A percentile compares a stretch with the other conserved stretches of the same genome.
phyloP scores from a whole-genome alignment of 64 coral and sea anemone genomes.

The Stichodactyla mertensii region DNA sequence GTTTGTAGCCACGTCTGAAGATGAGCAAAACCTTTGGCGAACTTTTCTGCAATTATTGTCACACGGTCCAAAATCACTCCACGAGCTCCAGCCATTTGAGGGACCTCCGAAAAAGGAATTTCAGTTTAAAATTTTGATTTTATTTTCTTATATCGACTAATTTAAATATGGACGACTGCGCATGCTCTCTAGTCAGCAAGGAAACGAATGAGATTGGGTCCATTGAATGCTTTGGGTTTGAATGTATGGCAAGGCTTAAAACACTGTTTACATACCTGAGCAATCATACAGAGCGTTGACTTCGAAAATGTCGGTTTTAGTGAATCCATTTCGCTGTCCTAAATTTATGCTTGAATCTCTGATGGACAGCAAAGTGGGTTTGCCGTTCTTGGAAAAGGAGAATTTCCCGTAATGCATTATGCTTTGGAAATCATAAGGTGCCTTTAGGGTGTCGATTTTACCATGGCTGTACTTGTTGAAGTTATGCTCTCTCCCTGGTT shows the following conservation, averaged over 20 bases:
- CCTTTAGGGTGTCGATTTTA: not conserved
- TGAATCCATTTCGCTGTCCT: conserved; percentile 28
- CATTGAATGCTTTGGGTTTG: too few relatives aligned
- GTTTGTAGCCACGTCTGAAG: conserved; percentile 4
- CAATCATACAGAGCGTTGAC: conserved; percentile 56
- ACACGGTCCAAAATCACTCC: conserved; percentile 66
- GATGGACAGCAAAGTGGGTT: conserved; percentile 32
- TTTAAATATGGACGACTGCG: too few relatives aligned
- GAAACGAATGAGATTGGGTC: too few relatives aligned
- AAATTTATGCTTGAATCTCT: conserved; percentile 14
- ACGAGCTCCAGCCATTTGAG: conserved; percentile 56
- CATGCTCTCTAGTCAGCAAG: too few relatives aligned
- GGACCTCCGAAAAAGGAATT: conserved; percentile 6
- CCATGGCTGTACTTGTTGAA: conserved; percentile 46
- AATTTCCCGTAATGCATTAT: conserved; percentile 71
- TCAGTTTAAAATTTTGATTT: too few relatives aligned
- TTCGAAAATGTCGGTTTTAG: conserved; percentile 29
- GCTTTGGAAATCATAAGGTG: conserved; percentile 37
- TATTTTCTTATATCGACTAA: too few relatives aligned
- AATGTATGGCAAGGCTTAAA: not conserved
- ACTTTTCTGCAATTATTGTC: conserved; percentile 28
- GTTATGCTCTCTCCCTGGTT: conserved; percentile 30
- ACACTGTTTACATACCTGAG: conserved; percentile 50
- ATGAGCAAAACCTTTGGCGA: conserved; percentile 62
- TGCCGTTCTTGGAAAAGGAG: conserved; percentile 46